Evolutionary conservation across 2,113 vertebrate genomes (phyloP), one percentile per base, ranked within the genome.

Genomic region (Melanotaenia duboulayi): DNA sequence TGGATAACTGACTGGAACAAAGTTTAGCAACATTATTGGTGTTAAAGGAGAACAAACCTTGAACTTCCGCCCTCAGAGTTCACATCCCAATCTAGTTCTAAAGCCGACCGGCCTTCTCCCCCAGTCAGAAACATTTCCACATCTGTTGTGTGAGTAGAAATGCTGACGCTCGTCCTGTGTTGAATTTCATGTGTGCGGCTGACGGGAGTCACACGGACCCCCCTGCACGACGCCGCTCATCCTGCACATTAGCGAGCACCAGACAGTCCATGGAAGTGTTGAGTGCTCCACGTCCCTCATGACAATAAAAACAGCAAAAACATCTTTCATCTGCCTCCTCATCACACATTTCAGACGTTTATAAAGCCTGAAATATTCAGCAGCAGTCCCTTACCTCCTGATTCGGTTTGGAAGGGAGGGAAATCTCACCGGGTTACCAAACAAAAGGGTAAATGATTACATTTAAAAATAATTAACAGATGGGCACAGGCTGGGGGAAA

Each of bases 381-480:
- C 58, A 25, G 56, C 80, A 51, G 89, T 90, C 85, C 84, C 80
- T 79, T 74, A 90, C 83, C 88, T 92, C 88, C 61, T 76, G 49
- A 75, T 87, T 87, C 50, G 52, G 70, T 85, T 81, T 70, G 84
- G 81, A 88, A 85, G 65, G 85, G 85, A 94, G 85, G 84, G 89
- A 95, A 83, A 94, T 94, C 89, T 95, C 94, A 80, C 92, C 91
- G 92, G 94, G 95, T 92, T 95, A 90, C 90, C 82, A 93, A 95
- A 94, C 93, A 95, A 96, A 91, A 96, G 96, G 93, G 93, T 95
- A 96, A 97, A 95, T 95, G 92, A 96, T 94, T 96, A 95, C 95
- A 95, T 96, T 96, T 96, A 95, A 95, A 96, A 96, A 96, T 96
- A 96, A 97, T 96, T 96, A 97, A 97, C 96, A 97, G 96, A 97